Evolutionary conservation across 2,113 vertebrate genomes (phyloP).

Genomic region (Mionectes macconnelli): DNA sequence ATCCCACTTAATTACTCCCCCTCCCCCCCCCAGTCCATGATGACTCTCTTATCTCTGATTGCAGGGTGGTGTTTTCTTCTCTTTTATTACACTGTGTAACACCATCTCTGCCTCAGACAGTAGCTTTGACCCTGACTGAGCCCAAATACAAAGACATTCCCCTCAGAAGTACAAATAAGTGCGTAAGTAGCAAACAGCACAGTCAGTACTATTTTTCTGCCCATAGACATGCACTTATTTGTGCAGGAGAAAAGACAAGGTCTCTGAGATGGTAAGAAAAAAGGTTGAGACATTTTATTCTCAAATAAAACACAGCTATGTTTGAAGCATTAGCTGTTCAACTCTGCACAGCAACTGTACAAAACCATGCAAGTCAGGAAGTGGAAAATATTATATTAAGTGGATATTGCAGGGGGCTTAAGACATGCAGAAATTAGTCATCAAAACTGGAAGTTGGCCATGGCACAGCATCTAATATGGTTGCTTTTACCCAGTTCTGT

Average conservation of each 20-base stretch:
- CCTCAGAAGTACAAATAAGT: neutral
- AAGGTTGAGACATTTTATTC: neutral
- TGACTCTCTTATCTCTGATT: neutral
- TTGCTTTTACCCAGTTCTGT: neutral
- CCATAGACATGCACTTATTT: neutral
- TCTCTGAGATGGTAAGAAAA: neutral
- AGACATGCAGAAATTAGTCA: conserved; percentile 63
- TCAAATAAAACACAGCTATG: neutral
- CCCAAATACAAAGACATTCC: neutral
- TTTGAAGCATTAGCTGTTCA: neutral
- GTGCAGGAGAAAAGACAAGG: neutral
- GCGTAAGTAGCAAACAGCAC: neutral
- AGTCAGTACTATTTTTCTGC: neutral
- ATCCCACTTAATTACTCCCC: neutral
- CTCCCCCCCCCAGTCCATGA: neutral
- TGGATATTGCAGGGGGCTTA: conserved; percentile 59
- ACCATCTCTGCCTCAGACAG: neutral
- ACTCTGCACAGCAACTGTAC: conserved; percentile 23
- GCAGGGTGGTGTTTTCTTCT: neutral
- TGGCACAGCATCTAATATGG: neutral
- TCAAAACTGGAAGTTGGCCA: conserved; percentile 46
- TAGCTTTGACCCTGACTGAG: neutral
- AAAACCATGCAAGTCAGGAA: conserved; percentile 52
- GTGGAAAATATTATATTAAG: conserved; percentile 66
- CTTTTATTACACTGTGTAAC: neutral